Conservation (phyloP, 2,888 invertebrate genomes). For the Monopis laevigella region DNA sequence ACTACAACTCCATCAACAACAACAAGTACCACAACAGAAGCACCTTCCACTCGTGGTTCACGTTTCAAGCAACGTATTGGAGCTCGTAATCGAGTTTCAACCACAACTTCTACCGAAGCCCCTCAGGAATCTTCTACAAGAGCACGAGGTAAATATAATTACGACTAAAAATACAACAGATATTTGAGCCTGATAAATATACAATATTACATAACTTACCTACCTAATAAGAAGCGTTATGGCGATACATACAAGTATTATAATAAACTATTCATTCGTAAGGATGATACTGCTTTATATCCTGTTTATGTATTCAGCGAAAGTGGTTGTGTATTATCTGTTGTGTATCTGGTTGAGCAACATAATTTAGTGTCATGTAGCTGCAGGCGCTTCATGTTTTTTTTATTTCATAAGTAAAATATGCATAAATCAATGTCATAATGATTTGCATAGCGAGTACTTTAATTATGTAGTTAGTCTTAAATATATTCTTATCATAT, state of each 20-base stretch:
- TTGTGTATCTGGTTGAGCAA: neutral
- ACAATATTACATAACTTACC: no score
- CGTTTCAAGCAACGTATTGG: slow-evolving; percentile 51
- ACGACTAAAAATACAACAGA: neutral
- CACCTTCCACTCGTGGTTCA: slow-evolving; percentile 49
- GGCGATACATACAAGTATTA: no score
- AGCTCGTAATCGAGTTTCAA: slow-evolving; percentile 51
- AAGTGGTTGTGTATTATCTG: slow-evolving; percentile 3
- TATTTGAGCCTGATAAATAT: neutral
- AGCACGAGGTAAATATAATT: slow-evolving; percentile 49
- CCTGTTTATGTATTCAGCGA: slow-evolving; percentile 1
- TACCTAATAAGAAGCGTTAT: no score
- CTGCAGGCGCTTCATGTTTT: neutral
- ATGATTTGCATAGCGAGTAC: neutral
- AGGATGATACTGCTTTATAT: slow-evolving; percentile 1
- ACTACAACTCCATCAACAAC: slow-evolving; percentile 65
- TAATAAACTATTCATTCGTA: neutral
- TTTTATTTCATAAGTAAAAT: slow-evolving; percentile 1
- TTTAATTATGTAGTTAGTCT: slow-evolving; percentile 4
- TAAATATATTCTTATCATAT: slow-evolving; percentile 1
- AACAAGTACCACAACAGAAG: slow-evolving; percentile 49
- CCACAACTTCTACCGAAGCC: slow-evolving; percentile 47
- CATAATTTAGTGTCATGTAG: neutral
- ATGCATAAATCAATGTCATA: neutral
- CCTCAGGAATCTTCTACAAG: slow-evolving; percentile 54